phyloP scores from a whole-genome alignment of 1,140 invertebrate genomes.

The Maniola jurtina region DNA sequence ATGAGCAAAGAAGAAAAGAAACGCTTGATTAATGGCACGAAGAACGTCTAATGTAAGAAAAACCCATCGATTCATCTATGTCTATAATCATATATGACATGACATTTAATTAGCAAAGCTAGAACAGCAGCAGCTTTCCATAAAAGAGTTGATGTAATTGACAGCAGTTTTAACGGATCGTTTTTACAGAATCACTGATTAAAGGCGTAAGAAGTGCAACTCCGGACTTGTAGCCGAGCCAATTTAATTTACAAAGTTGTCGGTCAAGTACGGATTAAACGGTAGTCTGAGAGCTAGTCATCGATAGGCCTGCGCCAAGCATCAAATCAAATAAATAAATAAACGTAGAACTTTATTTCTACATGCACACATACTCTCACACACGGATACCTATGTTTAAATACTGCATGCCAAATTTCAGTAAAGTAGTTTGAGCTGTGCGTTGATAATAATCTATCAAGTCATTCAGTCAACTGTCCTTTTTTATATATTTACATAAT shows the following conservation, averaged over 20 bases:
- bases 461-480: too few relatives aligned
- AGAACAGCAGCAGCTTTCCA: conserved; percentile 43
- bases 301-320: background rate
- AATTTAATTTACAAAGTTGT: conserved; percentile 61
- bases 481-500: too few relatives aligned
- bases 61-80: conserved; percentile 13
- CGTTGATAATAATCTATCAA: too few relatives aligned
- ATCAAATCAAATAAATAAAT: background rate
- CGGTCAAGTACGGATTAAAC: conserved; percentile 12
- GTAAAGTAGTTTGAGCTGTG: too few relatives aligned
- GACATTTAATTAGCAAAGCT: conserved; percentile 28
- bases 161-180: conserved; percentile 62
- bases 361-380: too few relatives aligned
- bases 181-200: conserved; percentile 56
- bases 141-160: conserved; percentile 68
- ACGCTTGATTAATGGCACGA: conserved; percentile 4
- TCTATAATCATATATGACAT: conserved; percentile 22
- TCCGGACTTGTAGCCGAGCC: conserved; percentile 53
- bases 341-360: too few relatives aligned
- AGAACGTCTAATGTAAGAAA: conserved; percentile 15
- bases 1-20: background rate
- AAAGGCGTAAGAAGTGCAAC: conserved; percentile 57
- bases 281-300: background rate
- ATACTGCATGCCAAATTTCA: too few relatives aligned
- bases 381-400: too few relatives aligned